Conservation (phyloP, 2,888 invertebrate species). For the Dynastes hyllus region DNA sequence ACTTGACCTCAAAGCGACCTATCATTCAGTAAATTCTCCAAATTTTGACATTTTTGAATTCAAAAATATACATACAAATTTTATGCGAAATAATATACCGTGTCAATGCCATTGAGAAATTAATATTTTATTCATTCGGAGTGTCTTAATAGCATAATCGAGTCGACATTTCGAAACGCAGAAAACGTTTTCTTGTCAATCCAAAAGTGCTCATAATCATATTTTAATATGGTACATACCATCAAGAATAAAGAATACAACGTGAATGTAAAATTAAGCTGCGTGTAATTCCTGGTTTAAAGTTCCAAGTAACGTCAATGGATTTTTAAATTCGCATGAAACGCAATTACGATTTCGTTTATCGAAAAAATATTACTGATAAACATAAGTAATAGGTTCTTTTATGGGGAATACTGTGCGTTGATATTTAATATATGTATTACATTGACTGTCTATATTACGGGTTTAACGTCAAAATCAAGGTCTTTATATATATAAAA, state of each 20-base stretch:
- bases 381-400: not conserved
- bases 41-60: not conserved
- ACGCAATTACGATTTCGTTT: not conserved
- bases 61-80: not conserved
- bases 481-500: not conserved
- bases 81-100: not conserved
- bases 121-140: too few species aligned
- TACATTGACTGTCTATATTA: not conserved
- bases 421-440: slow-evolving; percentile 4
- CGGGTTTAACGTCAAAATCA: not conserved
- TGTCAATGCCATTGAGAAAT: slow-evolving; percentile 10
- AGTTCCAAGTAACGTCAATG: not conserved
- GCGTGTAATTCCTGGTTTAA: not conserved
- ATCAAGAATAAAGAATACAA: not conserved
- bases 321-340: not conserved
- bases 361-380: not conserved
- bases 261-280: not conserved
- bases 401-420: not conserved
- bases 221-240: not conserved
- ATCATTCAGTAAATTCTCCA: not conserved
- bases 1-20: not conserved
- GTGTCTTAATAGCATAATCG: not conserved
- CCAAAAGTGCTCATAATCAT: not conserved
- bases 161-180: not conserved
- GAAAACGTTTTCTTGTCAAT: not conserved